Evolutionary conservation across 2,113 vertebrate genomes (phyloP).

Genomic region (Rhinogobius similis): DNA sequence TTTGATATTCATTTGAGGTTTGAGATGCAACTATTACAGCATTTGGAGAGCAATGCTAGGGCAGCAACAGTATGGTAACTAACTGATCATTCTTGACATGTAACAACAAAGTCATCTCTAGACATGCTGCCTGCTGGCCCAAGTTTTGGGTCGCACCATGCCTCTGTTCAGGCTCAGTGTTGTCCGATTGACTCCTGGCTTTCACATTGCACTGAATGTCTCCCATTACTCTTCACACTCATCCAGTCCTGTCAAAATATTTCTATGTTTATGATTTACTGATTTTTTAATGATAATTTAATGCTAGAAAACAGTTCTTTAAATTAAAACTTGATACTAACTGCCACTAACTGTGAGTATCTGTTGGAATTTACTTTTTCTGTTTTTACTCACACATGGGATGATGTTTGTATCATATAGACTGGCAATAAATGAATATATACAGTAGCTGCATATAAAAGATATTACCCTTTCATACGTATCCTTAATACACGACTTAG

Average conservation of each 20-base stretch:
- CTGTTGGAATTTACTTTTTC: neutral
- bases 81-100: conserved; percentile 16
- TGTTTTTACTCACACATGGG: neutral
- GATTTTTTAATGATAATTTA: no score
- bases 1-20: conserved; percentile 37
- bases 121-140: no score
- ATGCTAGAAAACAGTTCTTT: no score
- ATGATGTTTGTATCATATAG: neutral
- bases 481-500: conserved; percentile 50
- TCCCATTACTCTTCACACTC: neutral
- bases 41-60: conserved; percentile 1
- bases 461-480: conserved; percentile 42
- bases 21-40: conserved; percentile 31
- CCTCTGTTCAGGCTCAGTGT: no score
- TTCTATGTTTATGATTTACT: no score
- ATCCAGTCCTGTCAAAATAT: neutral
- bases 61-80: neutral
- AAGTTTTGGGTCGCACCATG: no score
- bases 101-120: neutral
- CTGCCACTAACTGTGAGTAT: neutral
- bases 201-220: neutral
- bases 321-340: no score
- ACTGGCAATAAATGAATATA: neutral
- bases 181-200: conserved; percentile 6
- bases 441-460: neutral